phyloP scores from a whole-genome alignment of 1,140 invertebrate genomes.

The Lepidostoma basale region DNA sequence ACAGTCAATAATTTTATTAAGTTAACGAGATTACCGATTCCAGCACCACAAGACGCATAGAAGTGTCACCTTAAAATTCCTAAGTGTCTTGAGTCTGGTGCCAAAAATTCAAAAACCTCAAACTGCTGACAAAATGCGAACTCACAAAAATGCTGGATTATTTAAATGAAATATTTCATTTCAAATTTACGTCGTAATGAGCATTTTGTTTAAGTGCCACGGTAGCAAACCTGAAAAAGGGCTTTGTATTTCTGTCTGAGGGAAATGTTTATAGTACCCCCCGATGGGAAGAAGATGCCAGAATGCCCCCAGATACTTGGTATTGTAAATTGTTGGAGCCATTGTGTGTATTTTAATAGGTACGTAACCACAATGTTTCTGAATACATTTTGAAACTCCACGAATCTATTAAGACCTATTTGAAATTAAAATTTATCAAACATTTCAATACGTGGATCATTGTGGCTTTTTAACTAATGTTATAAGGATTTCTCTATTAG shows the following conservation, averaged over 20 bases:
- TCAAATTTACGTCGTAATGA: background rate
- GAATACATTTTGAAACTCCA: too few relatives aligned
- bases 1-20: slow-evolving; percentile 18
- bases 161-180: too few relatives aligned
- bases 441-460: too few relatives aligned
- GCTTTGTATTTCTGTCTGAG: background rate
- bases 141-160: too few relatives aligned
- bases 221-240: too few relatives aligned
- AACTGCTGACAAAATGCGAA: too few relatives aligned
- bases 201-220: too few relatives aligned
- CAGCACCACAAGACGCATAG: background rate
- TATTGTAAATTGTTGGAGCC: slow-evolving; percentile 1
- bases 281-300: background rate
- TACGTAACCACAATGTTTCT: too few relatives aligned
- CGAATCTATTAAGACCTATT: too few relatives aligned
- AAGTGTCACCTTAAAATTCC: slow-evolving; percentile 13
- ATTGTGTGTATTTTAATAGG: slow-evolving; percentile 15
- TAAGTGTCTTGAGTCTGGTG: background rate
- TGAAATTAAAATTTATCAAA: too few relatives aligned
- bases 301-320: background rate
- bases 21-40: slow-evolving; percentile 13
- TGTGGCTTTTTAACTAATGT: too few relatives aligned
- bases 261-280: slow-evolving; percentile 1
- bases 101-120: background rate
- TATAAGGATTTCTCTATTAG: too few relatives aligned